Evolutionary conservation across 2,797 vertebrate species (phyloP).

Genomic region (Paguma larvata): DNA sequence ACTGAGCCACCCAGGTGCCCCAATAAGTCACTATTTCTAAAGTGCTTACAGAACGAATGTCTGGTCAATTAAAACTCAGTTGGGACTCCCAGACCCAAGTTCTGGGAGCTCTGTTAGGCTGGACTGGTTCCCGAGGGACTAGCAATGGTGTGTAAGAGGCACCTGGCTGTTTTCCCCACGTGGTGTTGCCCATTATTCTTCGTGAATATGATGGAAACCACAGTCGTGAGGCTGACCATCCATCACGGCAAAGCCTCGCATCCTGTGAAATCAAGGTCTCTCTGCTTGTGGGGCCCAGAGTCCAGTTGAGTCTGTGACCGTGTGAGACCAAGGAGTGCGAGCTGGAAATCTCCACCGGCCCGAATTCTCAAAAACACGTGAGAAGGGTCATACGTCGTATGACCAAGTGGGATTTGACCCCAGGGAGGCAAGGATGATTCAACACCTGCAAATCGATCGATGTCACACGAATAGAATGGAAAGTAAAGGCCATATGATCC

Average conservation of each 20-base stretch:
- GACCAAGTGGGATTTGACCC: neutral
- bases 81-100: neutral
- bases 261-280: neutral
- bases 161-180: neutral
- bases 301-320: neutral
- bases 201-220: neutral
- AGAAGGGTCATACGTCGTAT: neutral
- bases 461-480: neutral
- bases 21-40: too few relatives aligned
- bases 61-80: neutral
- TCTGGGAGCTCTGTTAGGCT: too few relatives aligned
- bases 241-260: rapidly evolving
- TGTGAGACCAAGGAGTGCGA: rapidly evolving
- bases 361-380: neutral
- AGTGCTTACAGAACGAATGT: neutral
- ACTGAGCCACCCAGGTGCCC: too few relatives aligned
- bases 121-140: too few relatives aligned
- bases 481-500: too few relatives aligned
- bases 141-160: rapidly evolving
- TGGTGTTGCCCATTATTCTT: rapidly evolving
- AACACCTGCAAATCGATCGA: neutral
- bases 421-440: neutral
- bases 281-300: too few relatives aligned
- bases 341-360: neutral
- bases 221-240: rapidly evolving